These are phyloP conservation scores for Misgurnus mizolepis DNA, from an alignment of 2,113 vertebrate genomes.

Conservation along the genomic window DNA sequence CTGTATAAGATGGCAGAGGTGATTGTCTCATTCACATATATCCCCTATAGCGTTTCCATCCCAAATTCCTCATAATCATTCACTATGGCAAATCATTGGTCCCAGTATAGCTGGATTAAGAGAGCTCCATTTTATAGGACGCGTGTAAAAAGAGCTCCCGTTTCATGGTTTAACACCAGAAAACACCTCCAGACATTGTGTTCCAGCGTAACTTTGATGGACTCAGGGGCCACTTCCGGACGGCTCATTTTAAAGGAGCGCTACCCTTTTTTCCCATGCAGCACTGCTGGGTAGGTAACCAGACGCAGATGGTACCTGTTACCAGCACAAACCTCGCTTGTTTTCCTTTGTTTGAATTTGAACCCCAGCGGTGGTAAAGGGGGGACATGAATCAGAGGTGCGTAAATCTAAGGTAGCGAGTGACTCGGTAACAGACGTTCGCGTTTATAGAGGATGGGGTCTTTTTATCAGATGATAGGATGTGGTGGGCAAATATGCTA, in stretches of 20 bases:
- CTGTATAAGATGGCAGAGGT: too few species aligned
- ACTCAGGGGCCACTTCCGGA: conserved; percentile 37
- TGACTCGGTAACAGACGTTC: conserved; percentile 15
- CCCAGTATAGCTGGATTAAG: not conserved
- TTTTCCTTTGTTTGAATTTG: conserved; percentile 70
- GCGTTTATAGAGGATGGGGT: conserved; percentile 3
- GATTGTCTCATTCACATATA: not conserved
- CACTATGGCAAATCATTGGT: not conserved
- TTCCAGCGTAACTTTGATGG: conserved; percentile 31
- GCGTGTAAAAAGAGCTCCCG: conserved; percentile 26
- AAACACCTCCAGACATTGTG: conserved; percentile 43
- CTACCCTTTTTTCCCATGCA: conserved; percentile 45
- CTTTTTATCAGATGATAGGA: conserved; percentile 36
- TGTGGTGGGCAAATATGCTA: conserved; percentile 29
- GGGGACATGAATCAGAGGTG: conserved; percentile 59
- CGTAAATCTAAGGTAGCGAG: conserved; percentile 21
- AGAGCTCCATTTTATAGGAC: conserved; percentile 8
- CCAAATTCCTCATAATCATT: not conserved
- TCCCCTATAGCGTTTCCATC: too few species aligned
- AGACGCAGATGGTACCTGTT: conserved; percentile 75
- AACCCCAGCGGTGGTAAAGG: conserved; percentile 63
- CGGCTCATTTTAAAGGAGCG: conserved; percentile 27
- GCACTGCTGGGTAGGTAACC: conserved; percentile 61
- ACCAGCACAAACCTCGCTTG: conserved; percentile 63
- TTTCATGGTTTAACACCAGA: conserved; percentile 40